Conservation (phyloP, 2,113 vertebrate genomes). For the Syngnathus floridae region DNA sequence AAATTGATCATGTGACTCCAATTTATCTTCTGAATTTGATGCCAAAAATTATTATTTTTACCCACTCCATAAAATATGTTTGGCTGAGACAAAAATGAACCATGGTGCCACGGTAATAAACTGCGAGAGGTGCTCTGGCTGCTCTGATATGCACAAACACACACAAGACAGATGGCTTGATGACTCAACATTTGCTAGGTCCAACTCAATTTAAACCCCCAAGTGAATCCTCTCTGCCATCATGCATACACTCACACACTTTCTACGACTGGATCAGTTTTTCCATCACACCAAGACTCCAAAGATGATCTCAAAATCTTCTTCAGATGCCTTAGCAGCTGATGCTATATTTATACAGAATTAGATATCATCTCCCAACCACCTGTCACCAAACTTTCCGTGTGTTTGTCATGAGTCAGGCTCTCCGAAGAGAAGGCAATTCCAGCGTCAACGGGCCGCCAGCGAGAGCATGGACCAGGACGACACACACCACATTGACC, state of each 20-base stretch:
- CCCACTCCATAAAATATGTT: slow-evolving; percentile 2
- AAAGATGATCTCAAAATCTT: slow-evolving; percentile 23
- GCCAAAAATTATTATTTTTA: too few relatives aligned
- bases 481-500: slow-evolving; percentile 76
- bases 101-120: slow-evolving; percentile 39
- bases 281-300: slow-evolving; percentile 2
- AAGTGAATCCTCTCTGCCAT: slow-evolving; percentile 35
- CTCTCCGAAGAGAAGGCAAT: slow-evolving; percentile 89
- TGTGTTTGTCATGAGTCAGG: slow-evolving; percentile 57
- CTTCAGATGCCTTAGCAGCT: slow-evolving; percentile 13
- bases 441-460: slow-evolving; percentile 91
- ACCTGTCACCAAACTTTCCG: slow-evolving; percentile 11
- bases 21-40: too few relatives aligned
- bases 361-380: slow-evolving; percentile 13
- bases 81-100: slow-evolving; percentile 19
- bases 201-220: slow-evolving; percentile 48
- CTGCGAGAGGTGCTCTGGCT: slow-evolving; percentile 43
- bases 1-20: too few relatives aligned
- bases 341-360: slow-evolving; percentile 27
- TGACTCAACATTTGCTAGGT: slow-evolving; percentile 58
- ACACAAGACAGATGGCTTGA: slow-evolving; percentile 61
- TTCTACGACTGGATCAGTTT: neutral
- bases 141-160: slow-evolving; percentile 34
- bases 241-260: slow-evolving; percentile 27
- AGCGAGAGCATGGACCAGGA: slow-evolving; percentile 95